These are phyloP conservation scores for Limnephilus auricula DNA, from an alignment of 2,888 invertebrate species.

Conservation along the genomic window DNA sequence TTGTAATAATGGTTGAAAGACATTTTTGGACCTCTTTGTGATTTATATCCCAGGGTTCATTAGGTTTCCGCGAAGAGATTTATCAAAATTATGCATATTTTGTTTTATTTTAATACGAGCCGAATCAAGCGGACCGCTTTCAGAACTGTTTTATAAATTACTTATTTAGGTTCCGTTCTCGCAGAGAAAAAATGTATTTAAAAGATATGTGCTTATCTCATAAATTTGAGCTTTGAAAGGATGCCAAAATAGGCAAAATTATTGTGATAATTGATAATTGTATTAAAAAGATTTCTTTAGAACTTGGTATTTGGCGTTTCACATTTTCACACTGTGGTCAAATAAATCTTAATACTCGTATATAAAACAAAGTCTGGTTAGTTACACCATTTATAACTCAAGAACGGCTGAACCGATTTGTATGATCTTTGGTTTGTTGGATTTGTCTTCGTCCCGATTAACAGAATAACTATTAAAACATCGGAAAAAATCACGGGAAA, in stretches of 20 bases:
- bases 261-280: background rate
- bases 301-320: background rate
- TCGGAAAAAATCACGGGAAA: no score
- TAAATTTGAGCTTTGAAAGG: background rate
- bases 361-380: no score
- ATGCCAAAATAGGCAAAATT: background rate
- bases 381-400: no score
- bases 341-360: no score
- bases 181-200: background rate
- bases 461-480: no score
- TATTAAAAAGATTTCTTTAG: no score
- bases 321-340: background rate
- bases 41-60: constrained; percentile 20
- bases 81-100: constrained; percentile 40
- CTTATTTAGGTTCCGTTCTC: background rate
- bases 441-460: no score
- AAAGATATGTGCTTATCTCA: background rate
- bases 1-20: background rate
- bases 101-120: background rate
- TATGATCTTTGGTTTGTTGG: no score
- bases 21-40: background rate
- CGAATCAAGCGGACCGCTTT: background rate
- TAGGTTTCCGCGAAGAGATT: constrained; percentile 8
- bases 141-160: background rate
- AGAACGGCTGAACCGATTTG: no score